These are phyloP conservation scores for Anas flavirostris DNA, from an alignment of 2,797 vertebrate genomes.

Conservation along the genomic window DNA sequence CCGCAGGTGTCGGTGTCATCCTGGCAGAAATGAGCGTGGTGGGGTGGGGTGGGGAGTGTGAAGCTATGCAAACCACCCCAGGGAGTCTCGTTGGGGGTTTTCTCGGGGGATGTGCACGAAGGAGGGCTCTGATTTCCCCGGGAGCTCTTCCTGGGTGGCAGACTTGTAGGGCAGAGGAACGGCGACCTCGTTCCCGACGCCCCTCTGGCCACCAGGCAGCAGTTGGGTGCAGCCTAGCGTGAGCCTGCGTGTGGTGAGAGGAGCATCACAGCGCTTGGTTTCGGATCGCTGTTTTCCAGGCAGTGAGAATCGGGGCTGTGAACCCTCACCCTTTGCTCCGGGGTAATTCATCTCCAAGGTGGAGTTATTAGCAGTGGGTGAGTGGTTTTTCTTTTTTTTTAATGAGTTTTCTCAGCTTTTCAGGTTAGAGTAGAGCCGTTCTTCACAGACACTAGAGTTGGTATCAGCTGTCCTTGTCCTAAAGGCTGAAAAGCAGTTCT, in stretches of 20 bases:
- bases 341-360: not conserved
- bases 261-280: accelerated
- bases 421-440: not conserved
- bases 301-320: not conserved
- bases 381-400: not conserved
- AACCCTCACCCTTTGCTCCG: not conserved
- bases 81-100: not conserved
- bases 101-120: not conserved
- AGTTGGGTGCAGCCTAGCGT: not conserved
- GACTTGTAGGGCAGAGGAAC: not conserved
- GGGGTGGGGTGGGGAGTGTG: not conserved
- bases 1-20: not conserved
- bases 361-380: not conserved
- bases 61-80: not conserved
- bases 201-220: not conserved
- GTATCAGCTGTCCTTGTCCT: not conserved
- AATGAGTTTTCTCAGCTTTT: not conserved
- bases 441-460: not conserved
- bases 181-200: not conserved
- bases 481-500: not conserved
- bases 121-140: not conserved
- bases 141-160: not conserved
- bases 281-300: not conserved
- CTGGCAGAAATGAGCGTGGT: not conserved
- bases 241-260: accelerated